Evolutionary conservation across 2,888 invertebrate genomes (phyloP).

Genomic region (Watsonalla cultraria): DNA sequence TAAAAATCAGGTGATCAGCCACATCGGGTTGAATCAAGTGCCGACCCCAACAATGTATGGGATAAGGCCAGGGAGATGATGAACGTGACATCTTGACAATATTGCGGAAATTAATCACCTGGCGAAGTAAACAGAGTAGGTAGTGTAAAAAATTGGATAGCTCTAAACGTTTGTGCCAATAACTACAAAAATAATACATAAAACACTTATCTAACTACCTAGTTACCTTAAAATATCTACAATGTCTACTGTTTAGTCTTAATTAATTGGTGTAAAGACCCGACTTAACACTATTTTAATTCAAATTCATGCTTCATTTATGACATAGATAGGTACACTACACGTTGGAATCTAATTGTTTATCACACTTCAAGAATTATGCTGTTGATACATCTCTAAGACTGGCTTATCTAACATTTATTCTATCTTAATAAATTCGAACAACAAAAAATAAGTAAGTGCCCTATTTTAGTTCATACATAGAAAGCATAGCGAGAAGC

Average conservation of each 20-base stretch:
- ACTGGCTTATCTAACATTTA: neutral
- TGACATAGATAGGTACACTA: constrained; percentile 30
- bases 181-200: constrained; percentile 55
- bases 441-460: neutral
- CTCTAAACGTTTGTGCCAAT: neutral
- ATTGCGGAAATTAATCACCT: too few relatives aligned
- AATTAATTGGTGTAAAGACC: constrained; percentile 78
- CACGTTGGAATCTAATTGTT: constrained; percentile 31
- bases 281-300: constrained; percentile 59
- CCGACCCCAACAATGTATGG: too few relatives aligned
- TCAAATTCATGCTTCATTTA: constrained; percentile 36
- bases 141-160: too few relatives aligned
- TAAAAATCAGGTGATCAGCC: too few relatives aligned
- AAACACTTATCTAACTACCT: constrained; percentile 52
- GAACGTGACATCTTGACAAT: too few relatives aligned
- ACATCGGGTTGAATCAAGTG: too few relatives aligned
- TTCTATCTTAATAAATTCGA: neutral
- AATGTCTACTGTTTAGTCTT: constrained; percentile 64
- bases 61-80: too few relatives aligned
- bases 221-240: constrained; percentile 42
- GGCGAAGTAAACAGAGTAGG: too few relatives aligned
- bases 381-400: constrained; percentile 10
- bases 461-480: neutral
- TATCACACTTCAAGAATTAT: constrained; percentile 36
- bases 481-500: constrained; percentile 3